Base-by-base conservation (phyloP, 1,140 invertebrate genomes). In the Glomeris maerens region DNA sequence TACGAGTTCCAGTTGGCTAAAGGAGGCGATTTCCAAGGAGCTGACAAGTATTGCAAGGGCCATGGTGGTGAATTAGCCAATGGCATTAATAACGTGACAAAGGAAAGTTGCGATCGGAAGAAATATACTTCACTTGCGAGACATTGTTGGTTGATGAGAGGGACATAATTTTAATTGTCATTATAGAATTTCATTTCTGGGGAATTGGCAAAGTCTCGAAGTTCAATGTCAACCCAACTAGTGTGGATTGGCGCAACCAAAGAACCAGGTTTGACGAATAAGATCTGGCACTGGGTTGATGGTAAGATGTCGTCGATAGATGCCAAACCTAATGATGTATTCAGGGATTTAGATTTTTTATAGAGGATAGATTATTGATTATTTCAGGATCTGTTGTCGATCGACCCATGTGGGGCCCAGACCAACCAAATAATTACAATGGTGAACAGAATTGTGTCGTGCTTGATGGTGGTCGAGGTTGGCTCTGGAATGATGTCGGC, bases 391-490 rank as follows among this genome's bases (percentile, higher is more conserved):
- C 83, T 55, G 69, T 80, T 27, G 79, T 91, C 1, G 75, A 73
- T 10, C 80, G 78, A 55, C 85, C 85, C 3, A 73, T 81, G 1
- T 93, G 89, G 89, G 88, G 86, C 28, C 84, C 86, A 62, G 87
- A 91, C 59, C 89, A 94, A 60, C 89, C 89, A 0, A 93, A 93
- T 62, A 94, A 93, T 61, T 93, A 93, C 67, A 93, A 92, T 60
- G 85, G 87, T 0, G 85, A 93, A 60, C 89, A 94, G 65, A 92
- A 93, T 65, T 93, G 88, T 65, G 86, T 84, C 2, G 85, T 92
- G 4, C 68, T 93, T 48, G 89, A 94, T 60, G 87, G 88, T 2
- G 86, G 83, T 0, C 73, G 84, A 47, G 78, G 79, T 38, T 93
- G 89, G 89, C 69, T 83, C 0, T 94, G 88, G 88, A 94, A 94